Conservation (phyloP, 2,888 invertebrate species). For the Neuroscelio doddi region DNA sequence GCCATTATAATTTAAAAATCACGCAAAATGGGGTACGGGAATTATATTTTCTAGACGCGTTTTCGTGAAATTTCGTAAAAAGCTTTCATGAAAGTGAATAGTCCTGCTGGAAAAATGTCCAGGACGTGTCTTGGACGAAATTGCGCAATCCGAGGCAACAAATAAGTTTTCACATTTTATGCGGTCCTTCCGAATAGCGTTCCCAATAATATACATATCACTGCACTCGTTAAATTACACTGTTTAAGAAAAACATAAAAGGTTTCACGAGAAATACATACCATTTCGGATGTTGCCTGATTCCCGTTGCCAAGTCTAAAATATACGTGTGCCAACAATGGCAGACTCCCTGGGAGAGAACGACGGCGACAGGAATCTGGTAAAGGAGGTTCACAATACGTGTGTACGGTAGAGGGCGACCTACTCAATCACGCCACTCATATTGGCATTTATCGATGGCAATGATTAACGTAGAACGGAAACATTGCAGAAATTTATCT, state of each 20-base stretch:
- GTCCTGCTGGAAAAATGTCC: neutral
- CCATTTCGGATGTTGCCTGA: conserved; percentile 90
- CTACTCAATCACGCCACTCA: neutral
- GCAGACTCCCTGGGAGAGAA: conserved; percentile 87
- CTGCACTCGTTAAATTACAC: conserved; percentile 33
- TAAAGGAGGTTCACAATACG: conserved; percentile 36
- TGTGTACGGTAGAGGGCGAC: conserved; percentile 52
- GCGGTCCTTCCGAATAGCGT: conserved; percentile 25
- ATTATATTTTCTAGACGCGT: conserved; percentile 18
- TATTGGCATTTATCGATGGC: too few relatives aligned
- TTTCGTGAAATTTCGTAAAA: conserved; percentile 12
- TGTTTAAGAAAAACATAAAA: conserved; percentile 24
- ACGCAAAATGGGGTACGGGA: too few relatives aligned
- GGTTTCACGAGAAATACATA: conserved; percentile 73
- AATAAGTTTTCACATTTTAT: conserved; percentile 51
- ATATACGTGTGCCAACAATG: conserved; percentile 88
- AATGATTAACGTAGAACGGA: too few relatives aligned
- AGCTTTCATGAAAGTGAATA: neutral
- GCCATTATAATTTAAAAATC: too few relatives aligned
- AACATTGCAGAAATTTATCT: too few relatives aligned
- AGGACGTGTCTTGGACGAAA: conserved; percentile 31
- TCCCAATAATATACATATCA: conserved; percentile 57
- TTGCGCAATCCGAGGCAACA: conserved; percentile 66
- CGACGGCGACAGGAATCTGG: conserved; percentile 49
- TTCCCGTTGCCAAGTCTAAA: conserved; percentile 81